Base-by-base conservation (phyloP, 2,888 invertebrate species). In the Drosophila prostipennis region DNA sequence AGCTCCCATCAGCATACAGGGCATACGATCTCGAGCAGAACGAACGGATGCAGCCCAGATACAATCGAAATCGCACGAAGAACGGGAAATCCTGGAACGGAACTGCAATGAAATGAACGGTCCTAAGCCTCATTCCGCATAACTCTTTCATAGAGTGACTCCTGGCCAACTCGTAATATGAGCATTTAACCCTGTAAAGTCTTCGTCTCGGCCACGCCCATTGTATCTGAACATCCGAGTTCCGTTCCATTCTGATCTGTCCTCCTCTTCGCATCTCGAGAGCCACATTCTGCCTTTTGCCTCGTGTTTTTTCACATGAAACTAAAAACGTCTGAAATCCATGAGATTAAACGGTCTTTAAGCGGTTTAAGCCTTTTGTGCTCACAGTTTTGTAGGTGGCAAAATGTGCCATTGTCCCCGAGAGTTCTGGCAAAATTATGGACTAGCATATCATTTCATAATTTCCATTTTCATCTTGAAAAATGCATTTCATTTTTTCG, bases 311-410 rank as follows among this genome's bases (percentile, higher is more conserved):
- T 60, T 84, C 79, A 57, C 79, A 77, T 72, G 85, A 80, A 89
- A 87, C 82, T 84, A 78, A 87, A 87, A 82, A 78, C 85, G 57
- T 10, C 7, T n/a, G n/a, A 43, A 87, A 83, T 79, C 77, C 82
- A 65, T 70, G 59, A 79, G 89, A 89, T 89, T 84, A 88, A 70
- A 75, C 52, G 72, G 55, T 72, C 72, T 58, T 84, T 84, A 80
- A 80, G 87, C 80, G 84, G 83, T 83, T 87, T 82, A 87, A 82
- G 73, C 87, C 84, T 74, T 88, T 88, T 88, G 88, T 86, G 61
- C 48, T 19, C 29, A n/a, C 60, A 68, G 84, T 87, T 88, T 87
- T 74, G 74, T 76, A 85, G 89, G 84, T 87, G 84, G 84, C 72
- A 76, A 88, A 80, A 61, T 79, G 68, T 85, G 78, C 53, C 67